phyloP scores from a whole-genome alignment of 2,888 invertebrate genomes.

The Pachliopta kotzebuea region DNA sequence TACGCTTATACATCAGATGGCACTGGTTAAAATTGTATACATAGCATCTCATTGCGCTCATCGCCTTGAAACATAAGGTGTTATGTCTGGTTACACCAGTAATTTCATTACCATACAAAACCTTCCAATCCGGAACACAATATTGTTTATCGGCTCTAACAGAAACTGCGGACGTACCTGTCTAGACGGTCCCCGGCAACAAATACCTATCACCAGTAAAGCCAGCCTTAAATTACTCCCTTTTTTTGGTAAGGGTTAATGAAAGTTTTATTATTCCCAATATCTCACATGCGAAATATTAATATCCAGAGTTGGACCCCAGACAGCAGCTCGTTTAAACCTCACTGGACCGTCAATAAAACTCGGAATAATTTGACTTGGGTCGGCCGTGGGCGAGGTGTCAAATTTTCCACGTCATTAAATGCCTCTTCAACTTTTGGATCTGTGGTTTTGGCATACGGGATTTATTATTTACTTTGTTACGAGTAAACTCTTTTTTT shows the following conservation, averaged over 20 bases:
- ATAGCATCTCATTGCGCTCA: too few species aligned
- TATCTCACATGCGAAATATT: constrained; percentile 1
- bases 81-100: too few species aligned
- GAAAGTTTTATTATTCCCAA: background rate
- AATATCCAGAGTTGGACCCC: constrained; percentile 11
- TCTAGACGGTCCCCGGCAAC: too few species aligned
- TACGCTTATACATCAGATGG: too few species aligned
- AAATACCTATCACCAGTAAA: too few species aligned
- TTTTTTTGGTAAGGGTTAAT: background rate
- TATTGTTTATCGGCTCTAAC: too few species aligned
- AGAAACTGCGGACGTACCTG: too few species aligned
- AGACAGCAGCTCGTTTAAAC: constrained; percentile 43
- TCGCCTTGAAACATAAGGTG: too few species aligned
- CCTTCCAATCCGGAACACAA: too few species aligned
- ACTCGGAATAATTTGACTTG: constrained; percentile 59
- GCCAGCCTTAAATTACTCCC: too few species aligned
- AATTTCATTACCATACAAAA: too few species aligned
- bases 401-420: constrained; percentile 74
- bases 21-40: too few species aligned
- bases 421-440: constrained; percentile 55
- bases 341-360: constrained; percentile 58
- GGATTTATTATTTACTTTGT: constrained; percentile 12
- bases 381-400: constrained; percentile 60
- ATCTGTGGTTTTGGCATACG: constrained; percentile 40
- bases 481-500: background rate